Base-by-base conservation (phyloP, 2,797 vertebrate genomes). In the Centropyge bicolor region DNA sequence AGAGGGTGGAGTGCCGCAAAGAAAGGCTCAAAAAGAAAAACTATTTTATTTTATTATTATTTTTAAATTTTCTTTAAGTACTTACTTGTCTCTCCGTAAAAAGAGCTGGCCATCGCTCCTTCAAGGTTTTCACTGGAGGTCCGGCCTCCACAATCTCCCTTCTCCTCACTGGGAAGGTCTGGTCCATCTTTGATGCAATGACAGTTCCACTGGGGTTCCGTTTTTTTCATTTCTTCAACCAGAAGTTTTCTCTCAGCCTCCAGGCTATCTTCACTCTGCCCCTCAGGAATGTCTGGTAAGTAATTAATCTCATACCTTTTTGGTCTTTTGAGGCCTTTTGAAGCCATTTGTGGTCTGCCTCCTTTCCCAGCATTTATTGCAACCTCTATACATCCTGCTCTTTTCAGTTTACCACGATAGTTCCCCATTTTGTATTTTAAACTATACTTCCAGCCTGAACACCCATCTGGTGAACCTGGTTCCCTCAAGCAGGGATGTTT, bases 381-480 rank as follows among this genome's bases (percentile, higher is more conserved):
- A 55, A 55, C 52, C 8, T 55, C 52, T 11, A 55, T 27, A 55
- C 52, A 55, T 3, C 52, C 52, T 55, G 52, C 52, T 55, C 52
- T 55, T 55, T 5, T 55, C 52, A 55, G 22, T 55, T 55, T 24
- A 27, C 3, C 6, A 4, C 14, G 13, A 56, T 56, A 56, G 17
- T 56, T 31, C 1, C 54, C 54, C 54, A 56, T 55, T 55, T 55
- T 55, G 54, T 16, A 31, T 55, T 55, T 55, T 5, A 55, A 6
- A 14, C 54, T 55, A 31, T 31, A 6, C 48, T 65, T 78, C 65
- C 70, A 83, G 59, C 67, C 55, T 43, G n/a, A 72, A 55, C 67
- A 84, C 6, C 71, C 72, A 70, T 63, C 46, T 51, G 70, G 61
- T 40, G 66, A 80, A 2, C 54, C 54, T 19, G 13, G 54, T 55